Conservation (phyloP, 92 coral and sea anemone species). For the Nematostella vectensis region DNA sequence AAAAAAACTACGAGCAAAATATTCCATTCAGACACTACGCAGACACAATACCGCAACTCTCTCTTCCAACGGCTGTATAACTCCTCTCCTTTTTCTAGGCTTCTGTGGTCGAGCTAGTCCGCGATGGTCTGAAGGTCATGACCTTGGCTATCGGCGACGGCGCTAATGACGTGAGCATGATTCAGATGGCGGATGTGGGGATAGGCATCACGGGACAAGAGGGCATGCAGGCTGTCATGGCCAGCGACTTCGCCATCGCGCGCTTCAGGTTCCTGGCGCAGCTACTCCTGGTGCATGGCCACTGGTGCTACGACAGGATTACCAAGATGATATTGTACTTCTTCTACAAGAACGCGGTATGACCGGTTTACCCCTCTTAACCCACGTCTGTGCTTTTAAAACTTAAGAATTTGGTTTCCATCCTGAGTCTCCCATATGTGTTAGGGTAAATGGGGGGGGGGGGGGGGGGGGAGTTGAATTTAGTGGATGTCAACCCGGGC, state of each 20-base stretch:
- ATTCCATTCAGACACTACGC: too few relatives aligned
- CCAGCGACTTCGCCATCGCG: constrained; percentile 98
- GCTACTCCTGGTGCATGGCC: constrained; percentile 88
- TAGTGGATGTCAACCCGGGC: too few relatives aligned
- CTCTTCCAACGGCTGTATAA: too few relatives aligned
- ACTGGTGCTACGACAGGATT: constrained; percentile 98
- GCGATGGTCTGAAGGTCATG: constrained; percentile 86
- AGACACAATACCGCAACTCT: too few relatives aligned
- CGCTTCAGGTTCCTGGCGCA: constrained; percentile 84
- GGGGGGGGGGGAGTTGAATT: too few relatives aligned
- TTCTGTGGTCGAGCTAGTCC: constrained; percentile 88
- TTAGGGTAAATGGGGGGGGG: not conserved
- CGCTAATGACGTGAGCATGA: constrained; percentile 99
- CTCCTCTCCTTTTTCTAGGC: constrained; percentile 56
- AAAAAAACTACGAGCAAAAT: too few relatives aligned
- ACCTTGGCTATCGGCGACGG: constrained; percentile 99
- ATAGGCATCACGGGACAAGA: constrained; percentile 98
- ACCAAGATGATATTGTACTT: constrained; percentile 91
- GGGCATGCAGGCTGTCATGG: constrained; percentile 99
- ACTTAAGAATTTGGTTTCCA: not conserved
- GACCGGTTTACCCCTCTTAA: too few relatives aligned
- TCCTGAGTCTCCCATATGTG: not conserved
- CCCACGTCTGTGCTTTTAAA: not conserved
- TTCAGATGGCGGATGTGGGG: constrained; percentile 97
- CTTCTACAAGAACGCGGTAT: constrained; percentile 95